These are phyloP conservation scores for Amphipoea oculea DNA, from an alignment of 2,888 invertebrate species.

Conservation along the genomic window DNA sequence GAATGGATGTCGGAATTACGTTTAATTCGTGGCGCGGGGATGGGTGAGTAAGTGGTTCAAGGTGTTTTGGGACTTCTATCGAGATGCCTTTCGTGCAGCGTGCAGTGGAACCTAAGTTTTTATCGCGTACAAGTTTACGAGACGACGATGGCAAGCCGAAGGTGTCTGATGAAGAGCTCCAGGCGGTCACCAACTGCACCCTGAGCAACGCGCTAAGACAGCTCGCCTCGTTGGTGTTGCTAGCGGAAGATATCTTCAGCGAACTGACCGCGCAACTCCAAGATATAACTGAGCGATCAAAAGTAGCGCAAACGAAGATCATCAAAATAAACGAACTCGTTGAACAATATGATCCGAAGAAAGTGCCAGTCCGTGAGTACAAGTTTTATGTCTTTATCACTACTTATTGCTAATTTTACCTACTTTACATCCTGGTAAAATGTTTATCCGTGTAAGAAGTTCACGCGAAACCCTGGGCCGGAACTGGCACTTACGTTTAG, in stretches of 20 bases:
- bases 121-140: constrained; percentile 93
- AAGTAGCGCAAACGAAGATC: constrained; percentile 93
- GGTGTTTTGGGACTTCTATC: constrained; percentile 79
- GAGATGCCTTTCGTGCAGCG: constrained; percentile 97
- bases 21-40: constrained; percentile 86
- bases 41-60: constrained; percentile 85
- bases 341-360: constrained; percentile 95
- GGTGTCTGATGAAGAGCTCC: constrained; percentile 94
- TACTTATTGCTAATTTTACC: not conserved
- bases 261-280: constrained; percentile 94
- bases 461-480: constrained; percentile 13
- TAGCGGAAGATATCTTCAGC: constrained; percentile 96
- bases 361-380: constrained; percentile 98
- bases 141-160: constrained; percentile 91
- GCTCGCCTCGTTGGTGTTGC: constrained; percentile 95
- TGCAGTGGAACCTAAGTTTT: constrained; percentile 94
- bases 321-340: constrained; percentile 93
- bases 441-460: not conserved
- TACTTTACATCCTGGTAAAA: not conserved
- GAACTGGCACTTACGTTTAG: constrained; percentile 26
- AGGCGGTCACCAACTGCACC: constrained; percentile 96
- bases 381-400: constrained; percentile 30
- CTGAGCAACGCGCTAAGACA: constrained; percentile 96
- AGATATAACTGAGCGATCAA: constrained; percentile 93
- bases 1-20: constrained; percentile 88